Conservation (phyloP, 2,888 invertebrate species). For the Drosophila mercatorum region DNA sequence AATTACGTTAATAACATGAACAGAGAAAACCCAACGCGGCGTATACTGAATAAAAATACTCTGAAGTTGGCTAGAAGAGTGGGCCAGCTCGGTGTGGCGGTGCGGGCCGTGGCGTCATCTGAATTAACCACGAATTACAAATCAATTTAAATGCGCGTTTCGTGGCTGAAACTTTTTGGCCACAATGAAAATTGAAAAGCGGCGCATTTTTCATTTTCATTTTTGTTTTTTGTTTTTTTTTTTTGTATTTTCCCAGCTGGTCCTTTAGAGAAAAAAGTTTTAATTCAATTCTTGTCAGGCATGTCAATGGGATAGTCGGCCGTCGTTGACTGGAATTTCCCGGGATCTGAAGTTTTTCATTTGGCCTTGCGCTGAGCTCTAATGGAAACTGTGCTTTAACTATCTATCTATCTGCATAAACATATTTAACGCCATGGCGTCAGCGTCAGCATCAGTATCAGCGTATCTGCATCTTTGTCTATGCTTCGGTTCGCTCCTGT, state of each 20-base stretch:
- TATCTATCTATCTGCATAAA: slow-evolving; percentile 8
- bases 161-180: slow-evolving; percentile 37
- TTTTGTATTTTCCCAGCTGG: slow-evolving; percentile 20
- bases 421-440: slow-evolving; percentile 4
- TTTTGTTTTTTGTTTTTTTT: not conserved
- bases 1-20: slow-evolving; percentile 68
- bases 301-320: slow-evolving; percentile 65
- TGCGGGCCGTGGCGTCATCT: slow-evolving; percentile 15
- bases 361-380: slow-evolving; percentile 14
- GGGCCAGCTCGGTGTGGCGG: not conserved
- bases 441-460: not conserved
- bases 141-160: slow-evolving; percentile 72
- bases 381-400: slow-evolving; percentile 51
- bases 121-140: slow-evolving; percentile 76
- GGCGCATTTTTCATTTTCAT: slow-evolving; percentile 32
- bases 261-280: slow-evolving; percentile 58
- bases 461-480: slow-evolving; percentile 14
- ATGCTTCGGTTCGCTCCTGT: not conserved
- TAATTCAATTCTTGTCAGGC: slow-evolving; percentile 77
- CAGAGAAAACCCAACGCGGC: slow-evolving; percentile 33
- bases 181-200: slow-evolving; percentile 48
- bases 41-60: slow-evolving; percentile 57
- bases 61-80: not conserved
- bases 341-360: slow-evolving; percentile 11
- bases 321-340: not conserved